Conservation (phyloP, 1,140 invertebrate species). For the Aradophagus sp. region DNA sequence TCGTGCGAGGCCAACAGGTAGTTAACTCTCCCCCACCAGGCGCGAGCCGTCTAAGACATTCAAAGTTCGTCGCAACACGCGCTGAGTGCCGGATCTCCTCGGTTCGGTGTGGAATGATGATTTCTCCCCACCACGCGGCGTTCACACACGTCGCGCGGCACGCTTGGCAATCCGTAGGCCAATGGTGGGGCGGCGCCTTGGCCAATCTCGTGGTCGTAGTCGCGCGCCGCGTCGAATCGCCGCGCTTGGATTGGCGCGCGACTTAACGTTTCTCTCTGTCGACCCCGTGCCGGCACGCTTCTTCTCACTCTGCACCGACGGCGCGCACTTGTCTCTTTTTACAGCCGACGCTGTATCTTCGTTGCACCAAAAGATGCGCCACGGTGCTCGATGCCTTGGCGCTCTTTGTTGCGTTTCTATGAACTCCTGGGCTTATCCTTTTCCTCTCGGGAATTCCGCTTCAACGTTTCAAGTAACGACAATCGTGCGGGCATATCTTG, state of each 20-base stretch:
- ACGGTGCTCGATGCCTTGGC: constrained; percentile 23
- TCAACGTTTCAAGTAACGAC: constrained; percentile 22
- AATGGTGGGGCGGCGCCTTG: constrained; percentile 48
- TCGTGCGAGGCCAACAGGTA: constrained; percentile 66
- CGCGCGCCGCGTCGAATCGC: constrained; percentile 68
- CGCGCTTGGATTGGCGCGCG: constrained; percentile 60
- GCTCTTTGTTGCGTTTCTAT: constrained; percentile 60
- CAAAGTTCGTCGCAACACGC: constrained; percentile 52
- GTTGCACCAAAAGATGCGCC: constrained; percentile 42
- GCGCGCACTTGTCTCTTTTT: constrained; percentile 27
- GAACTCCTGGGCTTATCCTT: constrained; percentile 63
- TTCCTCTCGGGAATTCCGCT: constrained; percentile 20
- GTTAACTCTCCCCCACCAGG: constrained; percentile 55
- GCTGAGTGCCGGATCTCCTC: constrained; percentile 34
- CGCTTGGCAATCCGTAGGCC: constrained; percentile 56
- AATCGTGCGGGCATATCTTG: constrained; percentile 2
- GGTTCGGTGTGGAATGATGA: constrained; percentile 59
- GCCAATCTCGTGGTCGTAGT: constrained; percentile 62
- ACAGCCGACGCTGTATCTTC: constrained; percentile 5
- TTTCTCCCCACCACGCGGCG: constrained; percentile 60
- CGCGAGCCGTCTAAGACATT: constrained; percentile 36
- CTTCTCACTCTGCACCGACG: constrained; percentile 27
- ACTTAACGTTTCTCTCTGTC: constrained; percentile 15
- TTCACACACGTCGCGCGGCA: constrained; percentile 57
- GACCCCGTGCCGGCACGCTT: constrained; percentile 22